A percentile compares a stretch with the other conserved stretches of the same genome.
phyloP scores from a whole-genome alignment of 2,113 vertebrate species.

The Hippocampus guttulatus region DNA sequence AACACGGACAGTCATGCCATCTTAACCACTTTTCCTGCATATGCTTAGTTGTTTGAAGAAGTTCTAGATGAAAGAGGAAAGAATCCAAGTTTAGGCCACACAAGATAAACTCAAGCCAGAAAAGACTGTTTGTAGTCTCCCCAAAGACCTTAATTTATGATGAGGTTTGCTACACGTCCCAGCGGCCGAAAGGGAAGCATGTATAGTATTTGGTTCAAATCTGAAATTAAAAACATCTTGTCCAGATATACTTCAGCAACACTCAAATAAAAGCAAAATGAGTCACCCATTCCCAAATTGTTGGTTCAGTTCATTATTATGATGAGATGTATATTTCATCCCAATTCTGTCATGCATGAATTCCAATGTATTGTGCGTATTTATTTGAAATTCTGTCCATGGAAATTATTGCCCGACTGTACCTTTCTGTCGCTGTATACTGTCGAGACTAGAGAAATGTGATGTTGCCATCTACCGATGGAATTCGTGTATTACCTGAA shows the following conservation, averaged over 20 bases:
- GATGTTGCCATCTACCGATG: constrained; percentile 48
- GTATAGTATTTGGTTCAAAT: neutral
- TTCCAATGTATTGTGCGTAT: neutral
- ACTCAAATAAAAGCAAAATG: neutral
- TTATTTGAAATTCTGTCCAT: neutral
- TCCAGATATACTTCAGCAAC: neutral
- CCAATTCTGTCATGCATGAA: neutral
- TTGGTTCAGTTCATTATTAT: neutral
- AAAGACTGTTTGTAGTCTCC: neutral
- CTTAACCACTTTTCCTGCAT: too few species aligned
- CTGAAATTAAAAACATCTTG: neutral
- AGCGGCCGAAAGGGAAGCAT: neutral
- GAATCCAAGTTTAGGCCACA: too few species aligned
- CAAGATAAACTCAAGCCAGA: too few species aligned
- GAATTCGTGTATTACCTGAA: neutral
- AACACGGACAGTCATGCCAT: too few species aligned
- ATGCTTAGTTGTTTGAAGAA: too few species aligned
- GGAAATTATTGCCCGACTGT: neutral
- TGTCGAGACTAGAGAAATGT: constrained; percentile 15
- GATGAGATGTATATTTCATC: neutral
- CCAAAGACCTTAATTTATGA: neutral
- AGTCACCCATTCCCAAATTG: neutral
- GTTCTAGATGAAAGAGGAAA: too few species aligned
- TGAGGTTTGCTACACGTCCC: neutral
- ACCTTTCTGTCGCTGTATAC: neutral